These are phyloP conservation scores for Elephantulus edwardii DNA, from an alignment of 2,113 vertebrate species.

Conservation along the genomic window DNA sequence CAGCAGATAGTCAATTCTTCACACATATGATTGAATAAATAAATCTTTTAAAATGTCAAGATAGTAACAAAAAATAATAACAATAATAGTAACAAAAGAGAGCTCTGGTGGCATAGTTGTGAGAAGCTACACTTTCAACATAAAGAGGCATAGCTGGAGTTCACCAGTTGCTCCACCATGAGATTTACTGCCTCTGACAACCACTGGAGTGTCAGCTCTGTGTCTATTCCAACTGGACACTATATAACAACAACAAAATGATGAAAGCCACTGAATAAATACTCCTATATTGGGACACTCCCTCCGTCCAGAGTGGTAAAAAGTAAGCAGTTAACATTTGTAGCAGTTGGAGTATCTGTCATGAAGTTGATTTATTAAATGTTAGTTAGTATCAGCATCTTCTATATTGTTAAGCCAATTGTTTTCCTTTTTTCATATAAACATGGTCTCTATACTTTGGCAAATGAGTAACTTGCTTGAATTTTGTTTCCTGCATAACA, in stretches of 20 bases:
- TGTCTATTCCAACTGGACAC: too few species aligned
- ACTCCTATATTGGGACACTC: neutral
- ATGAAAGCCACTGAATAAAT: neutral
- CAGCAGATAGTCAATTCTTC: neutral
- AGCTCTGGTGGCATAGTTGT: too few species aligned
- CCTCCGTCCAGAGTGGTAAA: neutral
- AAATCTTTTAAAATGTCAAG: neutral
- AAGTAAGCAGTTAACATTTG: conserved; percentile 53
- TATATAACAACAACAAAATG: conserved; percentile 27
- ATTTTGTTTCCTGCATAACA: neutral
- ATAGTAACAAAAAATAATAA: too few species aligned
- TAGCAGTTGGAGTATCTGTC: conserved; percentile 15
- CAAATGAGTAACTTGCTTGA: conserved; percentile 8
- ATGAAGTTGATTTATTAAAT: conserved; percentile 54
- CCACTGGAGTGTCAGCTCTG: too few species aligned
- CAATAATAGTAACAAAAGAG: too few species aligned
- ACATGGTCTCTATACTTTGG: neutral
- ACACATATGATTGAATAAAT: neutral
- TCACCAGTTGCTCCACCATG: too few species aligned
- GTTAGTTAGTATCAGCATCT: conserved; percentile 47
- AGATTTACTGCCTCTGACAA: too few species aligned
- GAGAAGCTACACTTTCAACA: too few species aligned
- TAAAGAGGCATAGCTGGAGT: too few species aligned
- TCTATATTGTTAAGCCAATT: neutral
- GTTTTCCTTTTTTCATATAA: neutral